These are phyloP conservation scores for Drosophila tanythrix DNA, from an alignment of 2,888 invertebrate genomes.

Conservation along the genomic window DNA sequence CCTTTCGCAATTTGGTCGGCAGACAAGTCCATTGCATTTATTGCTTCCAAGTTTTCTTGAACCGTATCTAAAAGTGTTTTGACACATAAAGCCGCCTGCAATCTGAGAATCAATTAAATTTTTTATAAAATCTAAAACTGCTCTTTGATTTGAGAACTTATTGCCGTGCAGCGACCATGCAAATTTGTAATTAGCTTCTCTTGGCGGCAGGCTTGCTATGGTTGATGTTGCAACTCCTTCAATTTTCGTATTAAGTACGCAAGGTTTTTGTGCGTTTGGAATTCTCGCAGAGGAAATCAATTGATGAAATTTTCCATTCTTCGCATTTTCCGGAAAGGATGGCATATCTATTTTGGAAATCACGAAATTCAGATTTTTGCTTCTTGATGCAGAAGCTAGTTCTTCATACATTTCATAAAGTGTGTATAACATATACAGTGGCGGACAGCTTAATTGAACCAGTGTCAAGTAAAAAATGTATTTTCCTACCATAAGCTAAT, in stretches of 20 bases:
- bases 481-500: too few relatives aligned
- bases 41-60: not conserved
- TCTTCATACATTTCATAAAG: not conserved
- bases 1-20: not conserved
- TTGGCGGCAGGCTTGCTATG: not conserved
- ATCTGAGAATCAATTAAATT: not conserved
- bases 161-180: not conserved
- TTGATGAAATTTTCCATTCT: too few relatives aligned
- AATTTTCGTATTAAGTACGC: too few relatives aligned
- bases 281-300: too few relatives aligned
- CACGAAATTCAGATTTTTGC: not conserved
- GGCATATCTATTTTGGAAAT: not conserved
- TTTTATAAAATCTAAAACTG: not conserved
- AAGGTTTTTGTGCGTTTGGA: too few relatives aligned
- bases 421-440: not conserved
- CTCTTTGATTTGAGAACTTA: not conserved
- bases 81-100: not conserved
- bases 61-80: conserved; percentile 3
- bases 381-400: not conserved
- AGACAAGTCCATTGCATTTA: not conserved
- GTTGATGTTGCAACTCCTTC: too few relatives aligned
- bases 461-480: too few relatives aligned
- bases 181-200: not conserved
- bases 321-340: too few relatives aligned
- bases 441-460: too few relatives aligned